A percentile compares a stretch with the other conserved stretches of the same genome.
phyloP scores from a whole-genome alignment of 2,113 vertebrate species.

The Xyliphius kryptos region DNA sequence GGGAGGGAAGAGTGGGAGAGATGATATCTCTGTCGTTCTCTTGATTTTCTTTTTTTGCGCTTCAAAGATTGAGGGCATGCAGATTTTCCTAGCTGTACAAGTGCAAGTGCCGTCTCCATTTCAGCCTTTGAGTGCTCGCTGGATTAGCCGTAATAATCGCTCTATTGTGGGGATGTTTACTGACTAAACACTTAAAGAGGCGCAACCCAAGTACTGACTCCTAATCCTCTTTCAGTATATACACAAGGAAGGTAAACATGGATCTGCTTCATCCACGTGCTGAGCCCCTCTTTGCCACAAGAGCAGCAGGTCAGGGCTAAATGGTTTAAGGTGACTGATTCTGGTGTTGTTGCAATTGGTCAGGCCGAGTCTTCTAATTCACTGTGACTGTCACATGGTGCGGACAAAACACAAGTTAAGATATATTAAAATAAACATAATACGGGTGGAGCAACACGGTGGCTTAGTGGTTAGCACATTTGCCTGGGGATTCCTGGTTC shows the following conservation, averaged over 20 bases:
- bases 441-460: too few relatives aligned
- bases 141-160: constrained; percentile 37
- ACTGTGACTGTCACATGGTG: too few relatives aligned
- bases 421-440: too few relatives aligned
- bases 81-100: constrained; percentile 12
- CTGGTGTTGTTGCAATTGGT: too few relatives aligned
- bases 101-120: constrained; percentile 9
- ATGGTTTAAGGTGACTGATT: too few relatives aligned
- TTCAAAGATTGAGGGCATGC: constrained; percentile 2
- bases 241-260: constrained; percentile 35
- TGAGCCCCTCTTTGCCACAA: neutral
- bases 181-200: constrained; percentile 35
- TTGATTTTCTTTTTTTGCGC: constrained; percentile 8
- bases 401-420: too few relatives aligned
- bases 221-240: constrained; percentile 30
- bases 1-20: constrained; percentile 9
- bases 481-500: too few relatives aligned
- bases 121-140: constrained; percentile 29
- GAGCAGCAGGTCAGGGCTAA: neutral
- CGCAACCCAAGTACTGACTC: constrained; percentile 21
- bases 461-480: too few relatives aligned
- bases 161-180: constrained; percentile 40
- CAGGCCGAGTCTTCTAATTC: too few relatives aligned
- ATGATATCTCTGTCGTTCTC: constrained; percentile 16
- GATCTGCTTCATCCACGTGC: neutral